phyloP scores from a whole-genome alignment of 1,140 invertebrate genomes.

The Mesaphorura yosii region DNA sequence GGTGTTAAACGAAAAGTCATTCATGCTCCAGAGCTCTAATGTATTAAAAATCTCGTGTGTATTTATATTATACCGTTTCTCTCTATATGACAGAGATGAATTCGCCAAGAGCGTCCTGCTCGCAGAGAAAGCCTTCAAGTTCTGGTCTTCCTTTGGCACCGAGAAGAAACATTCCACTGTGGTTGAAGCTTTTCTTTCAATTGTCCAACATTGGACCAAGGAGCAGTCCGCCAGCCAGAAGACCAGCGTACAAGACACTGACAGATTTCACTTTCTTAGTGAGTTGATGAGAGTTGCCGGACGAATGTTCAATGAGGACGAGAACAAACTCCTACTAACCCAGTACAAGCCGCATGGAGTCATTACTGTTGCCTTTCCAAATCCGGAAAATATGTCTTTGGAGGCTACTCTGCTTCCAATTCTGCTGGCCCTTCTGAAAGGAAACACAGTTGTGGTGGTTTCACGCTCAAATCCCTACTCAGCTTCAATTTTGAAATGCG shows the following conservation, averaged over 20 bases:
- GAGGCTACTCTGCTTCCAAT: background rate
- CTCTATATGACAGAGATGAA: background rate
- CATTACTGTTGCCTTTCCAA: background rate
- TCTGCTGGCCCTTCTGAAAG: background rate
- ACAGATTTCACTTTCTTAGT: background rate
- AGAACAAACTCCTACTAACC: background rate
- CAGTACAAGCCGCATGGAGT: background rate
- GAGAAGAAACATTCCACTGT: background rate
- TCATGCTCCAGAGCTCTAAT: too few relatives aligned
- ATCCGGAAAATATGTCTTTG: background rate
- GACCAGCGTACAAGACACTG: too few relatives aligned
- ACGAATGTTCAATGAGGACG: background rate
- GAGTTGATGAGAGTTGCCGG: background rate
- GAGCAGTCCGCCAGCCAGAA: too few relatives aligned
- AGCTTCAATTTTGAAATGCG: background rate
- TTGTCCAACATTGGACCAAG: background rate
- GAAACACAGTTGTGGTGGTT: background rate
- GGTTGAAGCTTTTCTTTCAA: background rate
- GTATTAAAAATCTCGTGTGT: too few relatives aligned
- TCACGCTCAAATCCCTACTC: background rate
- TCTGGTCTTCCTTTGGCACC: background rate
- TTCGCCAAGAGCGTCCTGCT: background rate
- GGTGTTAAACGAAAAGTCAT: too few relatives aligned
- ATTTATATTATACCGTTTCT: too few relatives aligned
- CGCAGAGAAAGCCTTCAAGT: background rate